Conservation (phyloP, 2,888 invertebrate genomes). For the Diadromus collaris region DNA sequence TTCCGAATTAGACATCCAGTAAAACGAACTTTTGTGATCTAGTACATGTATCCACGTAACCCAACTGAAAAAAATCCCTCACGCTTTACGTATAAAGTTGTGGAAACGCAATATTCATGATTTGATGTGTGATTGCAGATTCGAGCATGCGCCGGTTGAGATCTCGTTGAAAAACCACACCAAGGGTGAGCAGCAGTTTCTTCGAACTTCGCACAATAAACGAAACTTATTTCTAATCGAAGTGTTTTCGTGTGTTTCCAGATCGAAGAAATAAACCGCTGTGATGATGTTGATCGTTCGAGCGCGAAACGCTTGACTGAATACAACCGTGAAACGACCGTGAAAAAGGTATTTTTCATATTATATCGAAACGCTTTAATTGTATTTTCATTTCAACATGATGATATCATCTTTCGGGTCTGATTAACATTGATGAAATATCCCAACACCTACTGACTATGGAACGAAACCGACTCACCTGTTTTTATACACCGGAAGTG, state of each 20-base stretch:
- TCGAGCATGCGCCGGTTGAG: slow-evolving; percentile 58
- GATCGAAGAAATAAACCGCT: slow-evolving; percentile 36
- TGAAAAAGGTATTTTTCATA: slow-evolving; percentile 28
- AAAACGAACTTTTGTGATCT: neutral
- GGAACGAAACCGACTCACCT: neutral
- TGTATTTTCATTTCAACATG: slow-evolving; percentile 4
- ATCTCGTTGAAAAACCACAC: neutral
- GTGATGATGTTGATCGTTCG: slow-evolving; percentile 25
- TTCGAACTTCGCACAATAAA: neutral
- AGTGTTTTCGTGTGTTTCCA: slow-evolving; percentile 14
- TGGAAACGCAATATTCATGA: slow-evolving; percentile 35
- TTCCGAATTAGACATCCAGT: slow-evolving; percentile 23
- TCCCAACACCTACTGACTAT: slow-evolving; percentile 64
- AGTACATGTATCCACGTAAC: slow-evolving; percentile 21
- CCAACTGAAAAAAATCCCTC: slow-evolving; percentile 11
- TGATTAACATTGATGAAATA: slow-evolving; percentile 66
- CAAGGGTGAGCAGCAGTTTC: slow-evolving; percentile 35
- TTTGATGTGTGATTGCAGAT: slow-evolving; percentile 61
- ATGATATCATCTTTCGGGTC: slow-evolving; percentile 68
- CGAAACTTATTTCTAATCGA: neutral
- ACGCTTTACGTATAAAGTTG: slow-evolving; percentile 17
- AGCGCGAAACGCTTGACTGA: neutral
- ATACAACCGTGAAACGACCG: neutral
- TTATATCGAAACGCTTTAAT: neutral
- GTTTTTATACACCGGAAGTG: neutral